Base-by-base conservation (phyloP, 2,797 vertebrate species). In the Amniataba percoides region DNA sequence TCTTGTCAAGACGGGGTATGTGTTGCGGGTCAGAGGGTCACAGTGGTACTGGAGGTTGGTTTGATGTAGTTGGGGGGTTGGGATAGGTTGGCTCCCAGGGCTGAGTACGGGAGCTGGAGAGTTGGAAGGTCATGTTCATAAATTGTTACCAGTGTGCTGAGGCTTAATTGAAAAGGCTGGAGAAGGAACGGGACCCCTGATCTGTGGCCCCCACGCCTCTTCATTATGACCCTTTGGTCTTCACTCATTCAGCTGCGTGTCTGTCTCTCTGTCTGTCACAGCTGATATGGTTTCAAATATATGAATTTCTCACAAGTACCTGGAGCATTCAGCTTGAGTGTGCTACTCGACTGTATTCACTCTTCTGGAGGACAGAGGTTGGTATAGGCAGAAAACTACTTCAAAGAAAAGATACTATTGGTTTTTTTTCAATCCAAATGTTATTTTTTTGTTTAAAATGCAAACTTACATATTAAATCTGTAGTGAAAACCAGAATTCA, bases 121-220 rank as follows among this genome's bases (percentile, higher is more conserved):
- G 94, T 94, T 90, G 90, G 90, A 91, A 94, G 94, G 94, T 94
- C 91, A 91, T 66, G 89, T 95, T 93, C 93, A 95, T 95, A 94
- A 95, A 95, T 95, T 93, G 88, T 88, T 88, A 57, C 76, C 86
- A 75, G 83, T 90, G 84, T 82, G 90, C 89, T 7, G 81, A 64
- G 56, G 90, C 93, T 94, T 94, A 94, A 94, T 94, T 94, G 93
- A 95, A 94, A 94, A 93, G 90, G 88, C 91, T 92, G 82, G 74
- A 91, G 80, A 91, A 78, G 77, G 86, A 92, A 89, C 68, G 69
- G 87, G 87, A 93, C 88, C 90, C 89, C 87, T 94, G 93, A 93
- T 91, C 92, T 92, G 92, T 83, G 77, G 83, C 91, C 88, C 85
- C 85, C 51, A 46, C 53, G 40, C 73, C 80, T 82, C 87, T 91